These are phyloP conservation scores for Tanypteryx hageni DNA, from an alignment of 2,888 invertebrate genomes.

Conservation along the genomic window DNA sequence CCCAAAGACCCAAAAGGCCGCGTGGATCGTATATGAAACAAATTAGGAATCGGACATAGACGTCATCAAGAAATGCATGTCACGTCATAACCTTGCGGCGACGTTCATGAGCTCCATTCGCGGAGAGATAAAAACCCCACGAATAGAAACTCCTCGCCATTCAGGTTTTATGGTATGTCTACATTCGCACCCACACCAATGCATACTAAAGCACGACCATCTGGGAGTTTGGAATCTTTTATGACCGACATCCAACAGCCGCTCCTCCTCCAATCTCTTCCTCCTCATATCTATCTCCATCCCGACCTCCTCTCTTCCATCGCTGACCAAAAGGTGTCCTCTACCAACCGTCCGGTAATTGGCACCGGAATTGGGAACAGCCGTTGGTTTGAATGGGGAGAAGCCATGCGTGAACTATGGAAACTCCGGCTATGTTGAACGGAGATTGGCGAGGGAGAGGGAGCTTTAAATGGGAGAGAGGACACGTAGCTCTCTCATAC, in stretches of 20 bases:
- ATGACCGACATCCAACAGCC: not conserved
- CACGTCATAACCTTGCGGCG: not conserved
- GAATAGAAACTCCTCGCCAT: not conserved
- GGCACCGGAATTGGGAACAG: constrained; percentile 52
- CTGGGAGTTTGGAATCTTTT: constrained; percentile 9
- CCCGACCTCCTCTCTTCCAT: not conserved
- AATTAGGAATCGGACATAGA: not conserved
- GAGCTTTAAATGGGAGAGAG: not conserved
- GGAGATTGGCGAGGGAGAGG: constrained; percentile 16
- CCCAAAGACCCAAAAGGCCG: not conserved
- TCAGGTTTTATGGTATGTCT: not conserved
- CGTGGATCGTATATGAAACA: not conserved
- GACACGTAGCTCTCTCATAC: constrained; percentile 68
- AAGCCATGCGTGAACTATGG: constrained; percentile 33
- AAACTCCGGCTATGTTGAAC: not conserved
- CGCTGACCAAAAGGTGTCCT: constrained; percentile 31
- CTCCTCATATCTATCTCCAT: not conserved
- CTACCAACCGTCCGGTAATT: constrained; percentile 37
- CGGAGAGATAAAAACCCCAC: not conserved
- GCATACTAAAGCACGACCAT: not conserved
- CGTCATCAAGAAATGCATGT: not conserved
- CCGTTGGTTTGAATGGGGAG: constrained; percentile 4
- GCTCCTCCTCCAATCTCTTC: not conserved
- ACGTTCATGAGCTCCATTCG: not conserved
- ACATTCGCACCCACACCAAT: not conserved